phyloP scores from a whole-genome alignment of 2,797 vertebrate species.

The Sebastes taczanowskii region DNA sequence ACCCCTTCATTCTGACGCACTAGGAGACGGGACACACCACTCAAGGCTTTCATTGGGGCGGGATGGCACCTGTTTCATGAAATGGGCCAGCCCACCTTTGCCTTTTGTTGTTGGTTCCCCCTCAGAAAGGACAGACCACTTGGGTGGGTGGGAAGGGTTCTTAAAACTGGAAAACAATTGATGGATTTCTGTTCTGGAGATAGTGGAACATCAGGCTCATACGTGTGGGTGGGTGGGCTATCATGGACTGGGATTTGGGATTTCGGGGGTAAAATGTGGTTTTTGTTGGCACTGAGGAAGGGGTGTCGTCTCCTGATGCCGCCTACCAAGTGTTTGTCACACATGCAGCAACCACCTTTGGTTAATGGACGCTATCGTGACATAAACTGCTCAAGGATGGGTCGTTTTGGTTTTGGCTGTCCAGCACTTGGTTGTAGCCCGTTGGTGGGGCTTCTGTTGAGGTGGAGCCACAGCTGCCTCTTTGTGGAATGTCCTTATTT shows the following conservation, averaged over 20 bases:
- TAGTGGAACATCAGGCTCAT: conserved; percentile 30
- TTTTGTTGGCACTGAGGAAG: conserved; percentile 70
- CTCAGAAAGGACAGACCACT: conserved; percentile 74
- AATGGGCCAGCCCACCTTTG: conserved; percentile 49
- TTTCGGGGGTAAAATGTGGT: conserved; percentile 5
- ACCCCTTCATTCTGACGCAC: conserved; percentile 72
- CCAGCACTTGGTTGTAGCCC: conserved; percentile 69
- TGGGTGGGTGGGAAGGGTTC: conserved; percentile 34
- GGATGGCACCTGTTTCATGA: conserved; percentile 28
- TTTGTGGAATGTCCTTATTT: conserved; percentile 78
- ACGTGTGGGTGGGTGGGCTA: conserved; percentile 20
- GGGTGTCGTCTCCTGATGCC: conserved; percentile 67
- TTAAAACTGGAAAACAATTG: conserved; percentile 44
- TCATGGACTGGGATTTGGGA: conserved; percentile 23
- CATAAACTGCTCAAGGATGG: conserved; percentile 44
- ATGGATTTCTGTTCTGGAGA: conserved; percentile 40
- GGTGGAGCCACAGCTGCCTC: conserved; percentile 82
- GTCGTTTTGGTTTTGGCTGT: conserved; percentile 56
- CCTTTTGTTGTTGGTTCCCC: conserved; percentile 61
- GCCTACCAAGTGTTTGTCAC: conserved; percentile 69
- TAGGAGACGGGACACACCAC: conserved; percentile 73
- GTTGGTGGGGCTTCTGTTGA: conserved; percentile 64
- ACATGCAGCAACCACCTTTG: conserved; percentile 66
- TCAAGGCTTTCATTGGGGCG: conserved; percentile 46
- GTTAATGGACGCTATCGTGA: conserved; percentile 55